Evolutionary conservation across 2,113 vertebrate species (phyloP).

Genomic region (Gnathonemus echidnorhynchus): DNA sequence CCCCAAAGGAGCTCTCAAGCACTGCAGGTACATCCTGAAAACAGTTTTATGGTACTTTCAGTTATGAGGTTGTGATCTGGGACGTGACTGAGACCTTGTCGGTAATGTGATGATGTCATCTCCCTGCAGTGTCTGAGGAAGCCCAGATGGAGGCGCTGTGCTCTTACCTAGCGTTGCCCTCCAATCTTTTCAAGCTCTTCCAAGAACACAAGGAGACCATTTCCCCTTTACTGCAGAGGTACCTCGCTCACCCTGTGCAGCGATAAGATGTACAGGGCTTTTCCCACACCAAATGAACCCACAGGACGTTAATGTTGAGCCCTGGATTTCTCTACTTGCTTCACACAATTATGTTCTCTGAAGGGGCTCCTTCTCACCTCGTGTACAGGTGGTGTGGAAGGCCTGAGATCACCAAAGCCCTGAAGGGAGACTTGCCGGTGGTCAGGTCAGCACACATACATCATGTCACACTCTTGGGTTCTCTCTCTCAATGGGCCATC

Average conservation of each 20-base stretch:
- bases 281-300: background rate
- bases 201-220: constrained; percentile 76
- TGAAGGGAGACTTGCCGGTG: constrained; percentile 65
- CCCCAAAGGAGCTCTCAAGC: constrained; percentile 76
- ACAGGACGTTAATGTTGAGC: background rate
- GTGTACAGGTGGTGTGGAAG: constrained; percentile 78
- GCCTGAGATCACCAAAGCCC: constrained; percentile 62
- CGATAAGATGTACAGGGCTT: background rate
- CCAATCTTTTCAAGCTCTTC: constrained; percentile 89
- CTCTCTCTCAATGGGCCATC: background rate
- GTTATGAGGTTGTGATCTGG: background rate
- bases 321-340: background rate
- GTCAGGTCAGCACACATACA: constrained; percentile 63
- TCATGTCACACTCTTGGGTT: background rate
- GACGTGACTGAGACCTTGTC: background rate
- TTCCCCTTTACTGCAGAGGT: constrained; percentile 79
- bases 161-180: constrained; percentile 82
- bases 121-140: constrained; percentile 67
- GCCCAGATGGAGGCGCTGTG: constrained; percentile 80
- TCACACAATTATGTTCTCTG: background rate
- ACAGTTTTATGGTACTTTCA: background rate
- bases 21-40: constrained; percentile 42
- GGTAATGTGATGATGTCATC: constrained; percentile 12
- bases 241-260: background rate
- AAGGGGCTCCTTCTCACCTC: background rate